phyloP scores from a whole-genome alignment of 2,888 invertebrate species.

The Boloria euphrosyne region DNA sequence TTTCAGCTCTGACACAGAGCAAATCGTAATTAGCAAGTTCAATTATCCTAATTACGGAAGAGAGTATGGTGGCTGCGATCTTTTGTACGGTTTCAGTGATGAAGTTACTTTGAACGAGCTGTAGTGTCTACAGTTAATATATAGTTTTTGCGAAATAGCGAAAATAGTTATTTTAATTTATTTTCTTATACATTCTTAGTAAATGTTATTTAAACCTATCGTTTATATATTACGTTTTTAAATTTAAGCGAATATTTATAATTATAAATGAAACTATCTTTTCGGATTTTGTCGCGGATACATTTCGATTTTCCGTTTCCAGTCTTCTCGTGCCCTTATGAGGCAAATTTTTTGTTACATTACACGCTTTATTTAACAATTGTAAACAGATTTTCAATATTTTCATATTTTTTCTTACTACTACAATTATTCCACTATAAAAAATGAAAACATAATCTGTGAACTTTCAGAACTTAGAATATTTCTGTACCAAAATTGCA shows the following conservation, averaged over 20 bases:
- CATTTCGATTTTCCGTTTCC: no score
- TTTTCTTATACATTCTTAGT: no score
- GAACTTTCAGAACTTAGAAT: background rate
- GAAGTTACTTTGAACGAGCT: background rate
- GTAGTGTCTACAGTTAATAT: constrained; percentile 1
- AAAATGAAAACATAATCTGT: constrained; percentile 8
- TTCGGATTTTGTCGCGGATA: no score
- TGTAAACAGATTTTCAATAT: background rate
- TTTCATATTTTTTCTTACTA: background rate
- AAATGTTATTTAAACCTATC: no score
- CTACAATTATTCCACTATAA: background rate
- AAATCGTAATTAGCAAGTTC: constrained; percentile 54
- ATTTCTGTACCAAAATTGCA: constrained; percentile 12
- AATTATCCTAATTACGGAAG: constrained; percentile 60
- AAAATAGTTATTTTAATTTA: background rate
- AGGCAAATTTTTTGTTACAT: no score
- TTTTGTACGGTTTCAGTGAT: constrained; percentile 1
- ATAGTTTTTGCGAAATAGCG: background rate
- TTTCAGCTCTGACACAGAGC: constrained; percentile 39
- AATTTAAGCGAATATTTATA: no score
- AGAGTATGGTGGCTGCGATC: constrained; percentile 13
- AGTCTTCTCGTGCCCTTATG: no score
- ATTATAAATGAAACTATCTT: no score
- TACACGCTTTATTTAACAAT: background rate
- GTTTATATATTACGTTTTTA: no score